Conservation (phyloP, 2,113 vertebrate species). For the Rhinolophus ferrumequinum region DNA sequence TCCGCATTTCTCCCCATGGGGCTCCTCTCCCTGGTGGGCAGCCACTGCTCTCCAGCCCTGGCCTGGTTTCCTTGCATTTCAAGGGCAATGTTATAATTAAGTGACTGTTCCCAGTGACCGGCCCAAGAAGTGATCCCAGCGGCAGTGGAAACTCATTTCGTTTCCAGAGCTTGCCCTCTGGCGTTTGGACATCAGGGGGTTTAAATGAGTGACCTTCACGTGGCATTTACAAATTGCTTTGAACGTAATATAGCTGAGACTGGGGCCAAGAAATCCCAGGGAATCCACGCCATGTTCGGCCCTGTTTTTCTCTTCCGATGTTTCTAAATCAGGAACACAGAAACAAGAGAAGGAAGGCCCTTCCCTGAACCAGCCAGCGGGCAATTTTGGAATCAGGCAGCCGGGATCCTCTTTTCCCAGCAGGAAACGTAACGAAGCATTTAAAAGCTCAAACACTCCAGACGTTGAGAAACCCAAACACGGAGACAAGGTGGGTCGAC, state of each 20-base stretch:
- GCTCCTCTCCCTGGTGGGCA: background rate
- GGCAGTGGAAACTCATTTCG: background rate
- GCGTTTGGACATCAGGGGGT: background rate
- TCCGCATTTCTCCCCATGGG: fast-evolving
- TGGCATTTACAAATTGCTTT: constrained; percentile 44
- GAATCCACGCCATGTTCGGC: background rate
- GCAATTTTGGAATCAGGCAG: background rate
- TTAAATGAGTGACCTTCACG: background rate
- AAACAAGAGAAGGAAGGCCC: background rate
- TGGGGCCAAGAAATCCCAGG: background rate
- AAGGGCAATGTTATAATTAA: background rate
- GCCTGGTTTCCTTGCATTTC: background rate
- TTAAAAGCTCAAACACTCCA: background rate
- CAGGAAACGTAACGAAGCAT: background rate
- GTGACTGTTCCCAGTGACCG: background rate
- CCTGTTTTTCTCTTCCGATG: background rate
- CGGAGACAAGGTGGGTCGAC: background rate
- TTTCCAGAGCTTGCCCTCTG: background rate
- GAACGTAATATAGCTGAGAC: background rate
- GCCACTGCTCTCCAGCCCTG: background rate
- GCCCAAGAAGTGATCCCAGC: background rate
- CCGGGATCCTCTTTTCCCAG: constrained; percentile 42
- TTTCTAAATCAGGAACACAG: constrained; percentile 31
- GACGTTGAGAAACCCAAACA: background rate
- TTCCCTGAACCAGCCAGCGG: background rate